Evolutionary conservation across 2,888 invertebrate species (phyloP), one percentile per base, ranked within the genome.

Genomic region (Drosophila aldrichi): DNA sequence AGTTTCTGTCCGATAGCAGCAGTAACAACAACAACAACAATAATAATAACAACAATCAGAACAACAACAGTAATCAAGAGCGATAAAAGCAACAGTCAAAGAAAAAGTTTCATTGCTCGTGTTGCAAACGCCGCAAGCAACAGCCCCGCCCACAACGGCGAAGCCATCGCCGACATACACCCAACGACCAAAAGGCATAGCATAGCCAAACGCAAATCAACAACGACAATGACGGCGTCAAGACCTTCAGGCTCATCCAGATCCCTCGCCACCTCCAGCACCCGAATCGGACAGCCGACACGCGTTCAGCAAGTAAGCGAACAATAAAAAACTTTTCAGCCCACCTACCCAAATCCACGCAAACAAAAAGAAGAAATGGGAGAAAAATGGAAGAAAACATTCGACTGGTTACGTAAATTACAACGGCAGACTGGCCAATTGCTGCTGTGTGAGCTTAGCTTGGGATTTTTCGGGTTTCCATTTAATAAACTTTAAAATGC

Each of bases 251-350:
- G 40, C 69, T 67, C 70, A 83, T 77, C 75, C 64, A 51, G 46
- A 46, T 62, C 46, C 65, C 52, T 36, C 60, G 16, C 36, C 48
- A 66, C 40, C 51, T 20, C 25, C 64, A 55, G 48, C 29, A 25
- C 51, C 51, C 40, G 52, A 61, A 56, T 66, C 70, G 63, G 69
- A 74, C 46, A 70, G 59, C 60, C 64, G 66, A 69, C 79, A 85
- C 76, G 74, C 73, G 86, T 77, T 74, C 80, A 82, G 72, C 90
- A 90, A 90, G 84, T 85, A 90, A 85, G 90, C 83, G 85, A 85
- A 85, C 84, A 85, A 89, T 77, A 82, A 88, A 82, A 88, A 88
- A 75, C 74, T 88, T 74, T 81, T 70, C 59, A 18, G 51, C 41
- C 68, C 55, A 25, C 54, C 52, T 49, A 32, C 69, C 49, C 44